A percentile compares a stretch with the other conserved stretches of the same genome.
Conservation (phyloP, 2,113 vertebrate genomes). For the Otocyon megalotis region DNA sequence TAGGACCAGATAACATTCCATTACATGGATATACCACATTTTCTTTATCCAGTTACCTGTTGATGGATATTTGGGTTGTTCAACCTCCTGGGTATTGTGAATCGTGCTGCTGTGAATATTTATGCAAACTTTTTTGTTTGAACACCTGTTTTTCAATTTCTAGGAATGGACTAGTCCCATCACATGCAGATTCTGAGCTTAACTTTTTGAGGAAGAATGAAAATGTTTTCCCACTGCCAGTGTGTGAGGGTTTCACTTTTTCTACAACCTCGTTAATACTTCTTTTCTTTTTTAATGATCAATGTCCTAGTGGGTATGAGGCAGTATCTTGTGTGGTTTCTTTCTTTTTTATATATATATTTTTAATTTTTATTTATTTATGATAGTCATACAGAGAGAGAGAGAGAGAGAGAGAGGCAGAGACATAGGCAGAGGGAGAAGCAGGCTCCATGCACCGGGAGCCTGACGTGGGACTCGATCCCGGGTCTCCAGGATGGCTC, state of each 20-base stretch:
- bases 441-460: too few relatives aligned
- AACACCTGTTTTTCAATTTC: constrained; percentile 27
- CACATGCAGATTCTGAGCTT: not conserved
- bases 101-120: not conserved
- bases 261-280: not conserved
- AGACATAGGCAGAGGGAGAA: too few relatives aligned
- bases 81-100: not conserved
- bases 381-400: too few relatives aligned
- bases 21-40: not conserved
- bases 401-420: too few relatives aligned
- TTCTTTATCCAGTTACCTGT: not conserved
- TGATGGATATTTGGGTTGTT: not conserved
- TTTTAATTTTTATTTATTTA: too few relatives aligned
- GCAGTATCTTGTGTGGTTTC: not conserved
- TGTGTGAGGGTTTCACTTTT: not conserved
- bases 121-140: not conserved
- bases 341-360: too few relatives aligned
- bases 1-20: not conserved
- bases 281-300: not conserved
- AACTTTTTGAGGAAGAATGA: not conserved
- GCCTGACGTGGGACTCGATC: too few relatives aligned
- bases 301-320: not conserved
- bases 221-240: not conserved
- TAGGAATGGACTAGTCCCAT: not conserved
- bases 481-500: too few relatives aligned